phyloP scores from a whole-genome alignment of 2,797 vertebrate species.

The Melanotaenia maccullochi region DNA sequence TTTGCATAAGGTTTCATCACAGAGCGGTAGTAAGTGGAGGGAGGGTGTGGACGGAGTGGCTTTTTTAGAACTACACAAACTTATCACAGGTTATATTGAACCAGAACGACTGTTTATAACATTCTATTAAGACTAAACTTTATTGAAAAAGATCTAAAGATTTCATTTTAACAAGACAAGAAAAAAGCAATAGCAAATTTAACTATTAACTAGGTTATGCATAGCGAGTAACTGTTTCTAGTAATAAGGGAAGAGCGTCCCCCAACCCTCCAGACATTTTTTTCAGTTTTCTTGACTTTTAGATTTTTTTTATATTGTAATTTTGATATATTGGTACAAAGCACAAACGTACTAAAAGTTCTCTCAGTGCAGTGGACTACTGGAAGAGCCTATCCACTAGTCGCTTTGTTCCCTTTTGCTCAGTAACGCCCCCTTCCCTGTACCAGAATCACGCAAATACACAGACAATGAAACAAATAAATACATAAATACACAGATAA shows the following conservation, averaged over 20 bases:
- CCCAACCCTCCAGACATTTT: slow-evolving; percentile 90
- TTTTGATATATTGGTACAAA: slow-evolving; percentile 99
- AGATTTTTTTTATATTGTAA: slow-evolving; percentile 90
- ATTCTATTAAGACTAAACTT: slow-evolving; percentile 99
- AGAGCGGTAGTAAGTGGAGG: slow-evolving; percentile 90
- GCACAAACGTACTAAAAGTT: slow-evolving; percentile 99
- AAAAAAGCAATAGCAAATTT: slow-evolving; percentile 99
- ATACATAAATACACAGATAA: slow-evolving; percentile 87
- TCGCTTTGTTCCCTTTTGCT: slow-evolving; percentile 98
- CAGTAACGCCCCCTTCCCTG: slow-evolving; percentile 96
- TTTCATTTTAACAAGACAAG: slow-evolving; percentile 99
- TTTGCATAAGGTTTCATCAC: slow-evolving; percentile 91
- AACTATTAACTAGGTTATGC: slow-evolving; percentile 99
- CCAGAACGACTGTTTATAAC: slow-evolving; percentile 99
- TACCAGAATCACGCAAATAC: slow-evolving; percentile 89
- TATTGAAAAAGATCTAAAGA: slow-evolving; percentile 99
- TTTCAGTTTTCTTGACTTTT: slow-evolving; percentile 84
- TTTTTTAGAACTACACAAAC: slow-evolving; percentile 97
- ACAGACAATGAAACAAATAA: slow-evolving; percentile 93
- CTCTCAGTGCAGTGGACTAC: slow-evolving; percentile 99
- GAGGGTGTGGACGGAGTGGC: slow-evolving; percentile 88
- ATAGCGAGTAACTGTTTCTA: slow-evolving; percentile 99
- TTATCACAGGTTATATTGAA: slow-evolving; percentile 99
- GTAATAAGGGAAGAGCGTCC: slow-evolving; percentile 99
- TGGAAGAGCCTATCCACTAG: slow-evolving; percentile 96